Evolutionary conservation across 2,888 invertebrate genomes (phyloP).

Genomic region (Amphipyra berbera): DNA sequence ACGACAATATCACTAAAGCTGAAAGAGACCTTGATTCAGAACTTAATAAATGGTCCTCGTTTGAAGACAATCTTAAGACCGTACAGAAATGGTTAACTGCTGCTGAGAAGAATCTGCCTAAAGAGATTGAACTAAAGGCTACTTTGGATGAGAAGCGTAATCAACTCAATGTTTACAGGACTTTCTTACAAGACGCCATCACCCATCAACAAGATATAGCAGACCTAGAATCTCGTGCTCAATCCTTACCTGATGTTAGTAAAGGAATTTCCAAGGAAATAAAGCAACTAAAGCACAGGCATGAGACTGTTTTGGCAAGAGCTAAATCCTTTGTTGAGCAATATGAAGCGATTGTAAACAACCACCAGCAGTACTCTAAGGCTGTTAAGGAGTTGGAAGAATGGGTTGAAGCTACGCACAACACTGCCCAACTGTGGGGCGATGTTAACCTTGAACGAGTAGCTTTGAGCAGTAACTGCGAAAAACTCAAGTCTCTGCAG

Average conservation of each 20-base stretch:
- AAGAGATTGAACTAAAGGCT: constrained; percentile 94
- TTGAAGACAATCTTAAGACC: constrained; percentile 95
- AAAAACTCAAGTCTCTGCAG: constrained; percentile 95
- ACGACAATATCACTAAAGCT: constrained; percentile 94
- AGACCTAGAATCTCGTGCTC: constrained; percentile 94
- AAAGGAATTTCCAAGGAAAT: constrained; percentile 93
- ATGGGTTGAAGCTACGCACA: constrained; percentile 95
- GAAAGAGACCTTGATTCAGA: constrained; percentile 95
- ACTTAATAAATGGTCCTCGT: constrained; percentile 96
- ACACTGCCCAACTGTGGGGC: constrained; percentile 95
- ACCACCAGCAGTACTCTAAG: constrained; percentile 96
- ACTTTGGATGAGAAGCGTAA: constrained; percentile 97
- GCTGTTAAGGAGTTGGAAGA: constrained; percentile 96
- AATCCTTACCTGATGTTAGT: constrained; percentile 94
- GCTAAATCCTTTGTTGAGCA: constrained; percentile 94
- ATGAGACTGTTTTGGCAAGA: constrained; percentile 92
- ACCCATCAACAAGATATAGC: constrained; percentile 96
- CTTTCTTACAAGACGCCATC: constrained; percentile 94
- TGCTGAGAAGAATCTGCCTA: constrained; percentile 93
- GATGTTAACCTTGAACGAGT: constrained; percentile 95
- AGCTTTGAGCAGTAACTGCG: constrained; percentile 95
- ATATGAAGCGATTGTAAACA: constrained; percentile 96
- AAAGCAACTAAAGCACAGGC: constrained; percentile 92
- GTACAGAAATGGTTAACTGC: constrained; percentile 94
- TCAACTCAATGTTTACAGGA: constrained; percentile 95